These are phyloP conservation scores for Sebastes alutus DNA, from an alignment of 2,797 vertebrate species.

Conservation along the genomic window DNA sequence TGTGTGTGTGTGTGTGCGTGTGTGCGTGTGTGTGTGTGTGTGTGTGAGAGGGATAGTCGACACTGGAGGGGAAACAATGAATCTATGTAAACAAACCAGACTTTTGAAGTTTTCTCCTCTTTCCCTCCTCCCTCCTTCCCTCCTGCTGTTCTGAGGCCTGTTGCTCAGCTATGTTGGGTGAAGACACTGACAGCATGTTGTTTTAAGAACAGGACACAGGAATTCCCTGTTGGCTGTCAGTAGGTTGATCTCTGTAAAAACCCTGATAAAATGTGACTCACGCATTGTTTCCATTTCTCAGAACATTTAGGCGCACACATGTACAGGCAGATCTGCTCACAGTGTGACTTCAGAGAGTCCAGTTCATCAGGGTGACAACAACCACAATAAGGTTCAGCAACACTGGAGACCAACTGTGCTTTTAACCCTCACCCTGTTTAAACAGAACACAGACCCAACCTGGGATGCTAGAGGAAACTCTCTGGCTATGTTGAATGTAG, in stretches of 20 bases:
- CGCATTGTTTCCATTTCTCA: not conserved
- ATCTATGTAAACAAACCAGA: slow-evolving; percentile 51
- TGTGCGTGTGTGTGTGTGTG: not conserved
- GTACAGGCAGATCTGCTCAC: not conserved
- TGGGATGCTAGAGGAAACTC: too few species aligned
- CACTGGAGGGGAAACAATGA: slow-evolving; percentile 23
- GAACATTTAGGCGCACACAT: not conserved
- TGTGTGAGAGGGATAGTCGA: too few species aligned
- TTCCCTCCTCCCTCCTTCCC: not conserved
- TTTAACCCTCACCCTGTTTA: not conserved
- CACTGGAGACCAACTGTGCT: slow-evolving; percentile 1
- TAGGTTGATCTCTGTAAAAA: not conserved
- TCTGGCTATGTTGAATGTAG: too few species aligned
- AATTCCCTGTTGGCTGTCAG: not conserved
- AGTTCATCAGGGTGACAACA: not conserved
- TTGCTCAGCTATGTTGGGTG: slow-evolving; percentile 17
- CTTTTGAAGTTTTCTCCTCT: slow-evolving; percentile 47
- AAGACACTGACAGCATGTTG: slow-evolving; percentile 21
- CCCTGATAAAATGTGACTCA: not conserved
- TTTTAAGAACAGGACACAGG: slow-evolving; percentile 8
- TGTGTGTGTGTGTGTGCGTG: not conserved
- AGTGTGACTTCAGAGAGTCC: not conserved
- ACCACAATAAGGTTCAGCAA: slow-evolving; percentile 1
- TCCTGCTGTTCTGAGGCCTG: slow-evolving; percentile 8
- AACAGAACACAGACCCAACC: not conserved